phyloP scores from a whole-genome alignment of 2,888 invertebrate genomes.

The Drosophila formosana region DNA sequence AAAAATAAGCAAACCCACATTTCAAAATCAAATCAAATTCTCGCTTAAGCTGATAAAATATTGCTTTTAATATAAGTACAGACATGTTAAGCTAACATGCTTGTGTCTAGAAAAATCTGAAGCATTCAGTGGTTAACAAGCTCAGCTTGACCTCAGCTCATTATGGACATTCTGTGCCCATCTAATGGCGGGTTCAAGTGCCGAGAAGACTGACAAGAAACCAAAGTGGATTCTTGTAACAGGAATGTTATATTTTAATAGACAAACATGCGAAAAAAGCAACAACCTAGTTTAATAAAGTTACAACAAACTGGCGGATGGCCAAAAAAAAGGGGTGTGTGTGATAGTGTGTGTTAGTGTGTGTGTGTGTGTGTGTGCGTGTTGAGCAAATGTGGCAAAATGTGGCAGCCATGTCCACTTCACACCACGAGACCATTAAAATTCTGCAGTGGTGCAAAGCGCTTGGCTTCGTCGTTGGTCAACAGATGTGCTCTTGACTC shows the following conservation, averaged over 20 bases:
- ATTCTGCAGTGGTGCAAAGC: slow-evolving; percentile 54
- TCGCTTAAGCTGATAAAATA: too few species aligned
- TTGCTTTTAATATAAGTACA: too few species aligned
- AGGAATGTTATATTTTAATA: slow-evolving; percentile 49
- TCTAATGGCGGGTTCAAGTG: slow-evolving; percentile 48
- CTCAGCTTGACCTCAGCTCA: slow-evolving; percentile 37
- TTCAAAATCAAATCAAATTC: too few species aligned
- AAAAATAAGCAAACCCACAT: too few species aligned
- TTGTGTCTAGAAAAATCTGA: slow-evolving; percentile 3
- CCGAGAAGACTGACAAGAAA: slow-evolving; percentile 6
- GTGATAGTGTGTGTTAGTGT: slow-evolving; percentile 4
- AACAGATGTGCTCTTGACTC: slow-evolving; percentile 60
- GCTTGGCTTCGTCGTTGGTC: slow-evolving; percentile 44
- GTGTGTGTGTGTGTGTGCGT: slow-evolving; percentile 12
- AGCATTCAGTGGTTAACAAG: slow-evolving; percentile 30
- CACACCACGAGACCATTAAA: slow-evolving; percentile 63
- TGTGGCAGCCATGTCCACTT: slow-evolving; percentile 60
- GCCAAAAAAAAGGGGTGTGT: slow-evolving; percentile 40
- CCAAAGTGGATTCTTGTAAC: slow-evolving; percentile 30
- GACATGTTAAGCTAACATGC: not conserved
- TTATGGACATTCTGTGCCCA: slow-evolving; percentile 6
- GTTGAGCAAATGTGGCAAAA: slow-evolving; percentile 32
- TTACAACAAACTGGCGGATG: slow-evolving; percentile 53
- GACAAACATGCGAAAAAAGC: slow-evolving; percentile 42
- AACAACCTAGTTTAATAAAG: slow-evolving; percentile 59